Evolutionary conservation across 2,113 vertebrate genomes (phyloP).

Genomic region (Mormyrus lacerda): DNA sequence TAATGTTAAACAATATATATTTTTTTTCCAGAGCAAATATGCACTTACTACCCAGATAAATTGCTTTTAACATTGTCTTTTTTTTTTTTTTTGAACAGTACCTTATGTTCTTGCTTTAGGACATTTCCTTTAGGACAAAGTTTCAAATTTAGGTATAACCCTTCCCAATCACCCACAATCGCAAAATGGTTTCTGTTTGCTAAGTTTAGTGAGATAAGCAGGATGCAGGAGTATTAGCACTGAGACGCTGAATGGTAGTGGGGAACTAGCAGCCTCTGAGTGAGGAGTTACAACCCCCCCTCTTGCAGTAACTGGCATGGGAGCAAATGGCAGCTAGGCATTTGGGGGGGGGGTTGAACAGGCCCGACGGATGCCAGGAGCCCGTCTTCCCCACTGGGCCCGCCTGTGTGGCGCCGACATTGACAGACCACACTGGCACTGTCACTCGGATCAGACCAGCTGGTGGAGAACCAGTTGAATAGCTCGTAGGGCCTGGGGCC

Average conservation of each 20-base stretch:
- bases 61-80: not conserved
- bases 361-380: not conserved
- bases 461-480: not conserved
- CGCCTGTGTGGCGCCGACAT: not conserved
- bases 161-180: not conserved
- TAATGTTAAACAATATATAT: not conserved
- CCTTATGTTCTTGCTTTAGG: not conserved
- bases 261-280: not conserved
- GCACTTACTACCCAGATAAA: not conserved
- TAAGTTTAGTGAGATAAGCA: not conserved
- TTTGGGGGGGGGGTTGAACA: not conserved
- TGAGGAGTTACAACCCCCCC: not conserved
- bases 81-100: not conserved
- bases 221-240: not conserved
- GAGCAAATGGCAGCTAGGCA: not conserved
- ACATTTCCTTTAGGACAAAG: not conserved
- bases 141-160: not conserved
- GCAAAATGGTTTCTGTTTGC: not conserved
- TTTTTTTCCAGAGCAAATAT: not conserved
- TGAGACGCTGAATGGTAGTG: not conserved
- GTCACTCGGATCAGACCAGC: not conserved
- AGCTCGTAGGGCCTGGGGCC: not conserved
- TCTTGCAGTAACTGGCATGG: not conserved
- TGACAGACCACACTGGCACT: constrained; percentile 7
- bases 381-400: not conserved